Conservation (phyloP, 2,888 invertebrate genomes). For the Ichneumoninae sp. region DNA sequence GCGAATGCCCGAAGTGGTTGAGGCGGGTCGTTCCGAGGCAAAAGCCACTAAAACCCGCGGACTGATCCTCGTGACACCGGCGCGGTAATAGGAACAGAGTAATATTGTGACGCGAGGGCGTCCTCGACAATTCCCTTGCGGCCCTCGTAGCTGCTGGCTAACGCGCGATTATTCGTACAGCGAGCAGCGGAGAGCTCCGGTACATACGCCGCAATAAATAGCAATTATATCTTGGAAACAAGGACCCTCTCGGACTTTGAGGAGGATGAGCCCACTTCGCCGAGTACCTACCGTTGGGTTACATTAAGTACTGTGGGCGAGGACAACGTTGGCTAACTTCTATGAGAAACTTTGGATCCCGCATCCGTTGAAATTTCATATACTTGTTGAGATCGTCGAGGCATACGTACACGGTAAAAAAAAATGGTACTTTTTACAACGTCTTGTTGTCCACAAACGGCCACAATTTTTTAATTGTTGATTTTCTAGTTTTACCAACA, state of each 20-base stretch:
- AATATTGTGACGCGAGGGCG: conserved; percentile 37
- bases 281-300: conserved; percentile 32
- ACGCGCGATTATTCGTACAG: conserved; percentile 27
- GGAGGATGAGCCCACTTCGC: conserved; percentile 42
- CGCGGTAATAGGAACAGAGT: conserved; percentile 31
- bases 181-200: conserved; percentile 37
- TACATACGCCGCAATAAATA: conserved; percentile 74
- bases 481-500: no score
- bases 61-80: conserved; percentile 8
- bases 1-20: conserved; percentile 9
- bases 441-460: no score
- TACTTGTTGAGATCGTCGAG: conserved; percentile 17
- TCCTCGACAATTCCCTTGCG: conserved; percentile 31
- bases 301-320: conserved; percentile 51
- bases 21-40: background rate
- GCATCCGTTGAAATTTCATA: conserved; percentile 28
- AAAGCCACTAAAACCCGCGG: conserved; percentile 8
- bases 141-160: conserved; percentile 22
- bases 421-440: no score
- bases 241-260: conserved; percentile 60
- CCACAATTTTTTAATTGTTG: no score
- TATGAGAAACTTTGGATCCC: conserved; percentile 53
- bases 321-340: conserved; percentile 40
- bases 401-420: background rate
- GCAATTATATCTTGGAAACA: conserved; percentile 73